These are phyloP conservation scores for Tangara arthus DNA, from an alignment of 2,797 vertebrate genomes.

Conservation along the genomic window DNA sequence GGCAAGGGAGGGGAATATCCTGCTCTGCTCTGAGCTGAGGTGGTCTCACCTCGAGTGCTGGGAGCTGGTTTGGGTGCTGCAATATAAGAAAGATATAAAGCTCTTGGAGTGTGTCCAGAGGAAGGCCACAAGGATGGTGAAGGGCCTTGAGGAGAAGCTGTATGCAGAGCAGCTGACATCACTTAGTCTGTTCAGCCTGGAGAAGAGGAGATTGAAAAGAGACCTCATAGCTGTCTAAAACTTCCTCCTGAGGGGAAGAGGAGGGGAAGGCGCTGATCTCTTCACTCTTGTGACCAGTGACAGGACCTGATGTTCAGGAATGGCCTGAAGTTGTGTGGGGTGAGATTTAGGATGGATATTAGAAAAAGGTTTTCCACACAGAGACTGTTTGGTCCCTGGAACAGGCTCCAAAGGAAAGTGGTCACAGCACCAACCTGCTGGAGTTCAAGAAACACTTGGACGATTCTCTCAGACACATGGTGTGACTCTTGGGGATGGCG, in stretches of 20 bases:
- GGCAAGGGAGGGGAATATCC: background rate
- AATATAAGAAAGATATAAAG: accelerated
- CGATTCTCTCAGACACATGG: background rate
- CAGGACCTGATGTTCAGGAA: background rate
- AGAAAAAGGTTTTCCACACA: background rate
- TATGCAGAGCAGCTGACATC: accelerated
- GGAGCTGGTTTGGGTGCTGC: accelerated
- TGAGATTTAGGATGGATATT: background rate
- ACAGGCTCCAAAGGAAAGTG: background rate
- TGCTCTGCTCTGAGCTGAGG: accelerated
- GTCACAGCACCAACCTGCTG: background rate
- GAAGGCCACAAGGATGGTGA: accelerated
- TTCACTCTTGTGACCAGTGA: no score
- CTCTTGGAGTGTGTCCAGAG: accelerated
- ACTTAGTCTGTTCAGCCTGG: background rate
- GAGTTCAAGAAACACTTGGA: background rate
- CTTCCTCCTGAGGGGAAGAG: accelerated
- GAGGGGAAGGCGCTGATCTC: accelerated
- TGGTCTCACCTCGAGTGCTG: accelerated
- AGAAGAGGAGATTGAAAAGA: background rate
- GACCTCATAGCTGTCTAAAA: background rate
- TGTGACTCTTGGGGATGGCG: background rate
- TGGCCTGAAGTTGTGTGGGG: background rate
- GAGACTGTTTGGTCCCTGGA: background rate
- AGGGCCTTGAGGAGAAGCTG: accelerated